Conservation (phyloP, 2,797 vertebrate genomes). For the Cossypha dichroa region DNA sequence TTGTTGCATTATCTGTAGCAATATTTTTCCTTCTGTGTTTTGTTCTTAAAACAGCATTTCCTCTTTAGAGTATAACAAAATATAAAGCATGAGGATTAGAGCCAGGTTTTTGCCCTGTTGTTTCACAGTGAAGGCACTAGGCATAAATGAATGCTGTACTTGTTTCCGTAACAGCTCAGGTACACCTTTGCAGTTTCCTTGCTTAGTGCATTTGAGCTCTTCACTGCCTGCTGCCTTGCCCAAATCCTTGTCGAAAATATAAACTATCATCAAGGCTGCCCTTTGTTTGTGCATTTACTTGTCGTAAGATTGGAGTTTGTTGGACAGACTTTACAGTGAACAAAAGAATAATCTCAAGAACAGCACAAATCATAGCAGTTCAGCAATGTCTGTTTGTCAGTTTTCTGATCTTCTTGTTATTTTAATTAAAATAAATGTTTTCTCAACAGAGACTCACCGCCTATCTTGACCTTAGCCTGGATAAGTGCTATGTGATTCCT, state of each 20-base stretch:
- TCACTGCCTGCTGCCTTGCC: not conserved
- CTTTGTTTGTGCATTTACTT: not conserved
- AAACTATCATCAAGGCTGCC: not conserved
- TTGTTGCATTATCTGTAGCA: not conserved
- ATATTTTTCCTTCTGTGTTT: not conserved
- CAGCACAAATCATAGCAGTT: not conserved
- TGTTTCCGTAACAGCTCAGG: not conserved
- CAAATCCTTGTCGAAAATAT: not conserved
- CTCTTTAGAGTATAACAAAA: not conserved
- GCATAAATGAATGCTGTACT: not conserved
- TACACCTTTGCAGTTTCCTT: not conserved
- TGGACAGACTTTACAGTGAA: not conserved
- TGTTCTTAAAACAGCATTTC: not conserved
- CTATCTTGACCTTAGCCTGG: constrained; percentile 93
- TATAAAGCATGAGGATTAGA: not conserved
- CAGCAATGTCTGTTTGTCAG: not conserved
- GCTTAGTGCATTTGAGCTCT: not conserved
- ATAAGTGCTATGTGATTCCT: constrained; percentile 96
- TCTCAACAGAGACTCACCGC: constrained; percentile 88
- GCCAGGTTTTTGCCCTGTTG: not conserved
- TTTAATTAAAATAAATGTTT: constrained; percentile 9
- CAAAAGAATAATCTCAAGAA: not conserved
- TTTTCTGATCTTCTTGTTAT: not conserved
- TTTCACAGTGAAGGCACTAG: not conserved
- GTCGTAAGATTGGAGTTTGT: not conserved